Base-by-base conservation (phyloP, 2,888 invertebrate genomes). In the Drosophila lacicola region DNA sequence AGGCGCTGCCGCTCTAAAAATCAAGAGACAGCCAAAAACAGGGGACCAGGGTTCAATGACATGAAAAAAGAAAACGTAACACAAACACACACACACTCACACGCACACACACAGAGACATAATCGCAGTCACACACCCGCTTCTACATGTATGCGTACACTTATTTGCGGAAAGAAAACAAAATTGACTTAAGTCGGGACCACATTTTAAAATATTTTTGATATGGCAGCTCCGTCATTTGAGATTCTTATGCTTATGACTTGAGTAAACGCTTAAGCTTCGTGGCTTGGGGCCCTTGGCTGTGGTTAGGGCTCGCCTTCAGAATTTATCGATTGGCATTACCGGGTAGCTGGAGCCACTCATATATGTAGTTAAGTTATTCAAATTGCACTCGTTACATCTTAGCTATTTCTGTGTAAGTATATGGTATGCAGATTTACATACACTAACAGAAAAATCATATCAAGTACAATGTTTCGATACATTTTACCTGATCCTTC, bases 251-350 rank as follows among this genome's bases (percentile, higher is more conserved):
- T 51, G 60, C 51, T 65, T 62, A 77, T 45, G 41, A 58, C 37
- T 41, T 50, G 55, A 57, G 61, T 47, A 61, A 78, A 57, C 53
- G 56, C 36, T 61, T 69, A 37, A 45, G 63, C 50, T 57, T 46
- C 4, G 9, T 13, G 21, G 44, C 8, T 14, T 21, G 17, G 44
- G 60, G 29, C 10, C 45, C 39, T 36, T 33, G 44, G 53, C 41
- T 70, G 62, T 57, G 51, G 55, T 68, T 50, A 34, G 42, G 46
- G 62, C 64, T 63, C 62, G 74, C 62, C 70, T 68, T 68, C 54
- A 67, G 73, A 72, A 76, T 69, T 80, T 82, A 83, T 83, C 86
- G 83, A 83, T 83, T 83, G 74, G 36, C 67, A 25, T 49, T 61
- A 37, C 47, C 54, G 58, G 29, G 44, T 56, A 50, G 19, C 42